Base-by-base conservation (phyloP, 37 sponge, comb jelly and placozoan species). In the Crambe crambe region DNA sequence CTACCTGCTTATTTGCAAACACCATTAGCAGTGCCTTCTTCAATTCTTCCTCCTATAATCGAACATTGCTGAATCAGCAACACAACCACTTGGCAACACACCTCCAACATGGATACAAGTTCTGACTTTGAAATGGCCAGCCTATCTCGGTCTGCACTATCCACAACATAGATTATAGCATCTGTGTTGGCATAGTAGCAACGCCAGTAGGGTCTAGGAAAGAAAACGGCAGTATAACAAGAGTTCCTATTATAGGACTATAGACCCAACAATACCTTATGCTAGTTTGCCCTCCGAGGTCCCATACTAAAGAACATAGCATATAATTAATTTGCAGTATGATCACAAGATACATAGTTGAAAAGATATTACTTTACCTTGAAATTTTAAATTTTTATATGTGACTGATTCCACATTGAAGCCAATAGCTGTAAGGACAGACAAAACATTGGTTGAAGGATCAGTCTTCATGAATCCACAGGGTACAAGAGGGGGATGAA, bases 141-240 rank as follows among this genome's bases (percentile, higher is more conserved):
- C 37, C 99, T 80, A 26, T 98, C 99, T 25, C 90, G 78, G 77
- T 98, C 99, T 0, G 76, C 84, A 91, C 99, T 96, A 82, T 98
- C 99, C 72, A 98, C 97, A 18, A 98, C 99, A 73, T 98, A 98
- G 44, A 98, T 98, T 26, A 98, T 89, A 58, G 97, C 96, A 58
- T 98, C 99, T 54, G 99, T 98, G 90, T 98, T 96, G 86, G 95
- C 90, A 88, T 98, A 98, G 92, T 98, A 98, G 79, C 99, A 98
- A 36, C 99, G 79, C 98, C 98, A 97, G 83, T 97, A 97, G n/a
- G 98, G 98, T 74, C 98, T 95, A 73, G 38, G 40, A 3, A 70
- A 29, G 4, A 61, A 61, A 61, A 21, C 5, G 4, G 5, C 6
- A 61, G 15, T 21, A 47, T 6, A 12, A 15, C 51, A 47, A 15